phyloP scores from a whole-genome alignment of 2,888 invertebrate species.

The Aspidiotus rigidus region DNA sequence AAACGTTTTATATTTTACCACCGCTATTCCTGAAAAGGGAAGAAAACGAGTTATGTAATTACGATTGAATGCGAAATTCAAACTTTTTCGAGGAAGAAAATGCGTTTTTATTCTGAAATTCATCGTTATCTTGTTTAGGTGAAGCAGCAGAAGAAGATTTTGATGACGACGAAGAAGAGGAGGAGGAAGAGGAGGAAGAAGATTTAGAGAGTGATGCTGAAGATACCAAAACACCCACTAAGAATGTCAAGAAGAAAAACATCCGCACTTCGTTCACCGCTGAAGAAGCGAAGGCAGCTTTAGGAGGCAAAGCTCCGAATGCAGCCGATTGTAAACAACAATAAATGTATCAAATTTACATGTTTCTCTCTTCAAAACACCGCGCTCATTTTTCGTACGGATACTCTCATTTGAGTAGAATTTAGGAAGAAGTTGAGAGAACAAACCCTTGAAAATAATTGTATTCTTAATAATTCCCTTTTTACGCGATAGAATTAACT shows the following conservation, averaged over 20 bases:
- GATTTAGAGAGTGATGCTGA: conserved; percentile 59
- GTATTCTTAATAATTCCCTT: no score
- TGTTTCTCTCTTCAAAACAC: no score
- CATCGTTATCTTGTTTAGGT: conserved; percentile 39
- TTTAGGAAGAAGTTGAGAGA: no score
- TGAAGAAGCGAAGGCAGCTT: conserved; percentile 42
- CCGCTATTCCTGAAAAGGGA: no score
- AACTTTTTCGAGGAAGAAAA: background rate
- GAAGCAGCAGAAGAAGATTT: conserved; percentile 64
- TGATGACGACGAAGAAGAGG: conserved; percentile 61
- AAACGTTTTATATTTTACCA: no score
- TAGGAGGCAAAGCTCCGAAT: conserved; percentile 42
- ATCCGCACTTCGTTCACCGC: conserved; percentile 53
- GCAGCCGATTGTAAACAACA: conserved; percentile 66
- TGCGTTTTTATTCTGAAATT: background rate
- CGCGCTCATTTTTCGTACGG: no score
- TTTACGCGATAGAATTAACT: conserved; percentile 37
- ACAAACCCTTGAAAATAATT: no score
- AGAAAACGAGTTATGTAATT: no score
- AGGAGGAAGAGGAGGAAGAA: conserved; percentile 52
- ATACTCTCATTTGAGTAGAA: no score
- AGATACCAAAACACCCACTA: conserved; percentile 49
- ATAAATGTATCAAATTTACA: conserved; percentile 43
- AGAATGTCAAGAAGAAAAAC: conserved; percentile 45
- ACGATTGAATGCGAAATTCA: no score